These are phyloP conservation scores for Anastatus disparis DNA, from an alignment of 1,140 invertebrate species.

Conservation along the genomic window DNA sequence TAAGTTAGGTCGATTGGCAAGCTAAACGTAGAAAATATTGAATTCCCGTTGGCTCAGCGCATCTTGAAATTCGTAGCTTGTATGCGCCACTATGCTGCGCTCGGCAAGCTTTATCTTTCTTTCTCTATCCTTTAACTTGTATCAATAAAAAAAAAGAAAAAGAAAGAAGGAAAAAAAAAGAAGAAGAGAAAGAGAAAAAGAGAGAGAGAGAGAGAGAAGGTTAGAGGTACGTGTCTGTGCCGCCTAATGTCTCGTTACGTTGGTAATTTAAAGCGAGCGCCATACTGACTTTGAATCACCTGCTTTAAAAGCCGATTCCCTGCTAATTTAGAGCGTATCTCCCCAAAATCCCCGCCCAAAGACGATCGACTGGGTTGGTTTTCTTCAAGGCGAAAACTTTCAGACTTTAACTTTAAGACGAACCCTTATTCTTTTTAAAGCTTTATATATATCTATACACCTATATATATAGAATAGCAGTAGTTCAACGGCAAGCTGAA, in stretches of 20 bases:
- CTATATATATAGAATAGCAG: too few species aligned
- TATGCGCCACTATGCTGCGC: too few species aligned
- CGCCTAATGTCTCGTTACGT: constrained; percentile 44
- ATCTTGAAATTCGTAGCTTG: constrained; percentile 39
- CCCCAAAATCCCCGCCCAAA: too few species aligned
- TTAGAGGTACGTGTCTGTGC: constrained; percentile 38
- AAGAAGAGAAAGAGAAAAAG: neutral
- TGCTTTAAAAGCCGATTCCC: constrained; percentile 42
- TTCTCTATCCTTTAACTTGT: neutral
- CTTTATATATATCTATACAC: neutral
- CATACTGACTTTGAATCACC: constrained; percentile 40
- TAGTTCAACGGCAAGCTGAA: too few species aligned
- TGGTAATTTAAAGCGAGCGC: constrained; percentile 40
- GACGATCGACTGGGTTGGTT: constrained; percentile 21
- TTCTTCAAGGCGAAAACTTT: constrained; percentile 6
- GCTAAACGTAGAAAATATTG: constrained; percentile 37
- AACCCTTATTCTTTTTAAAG: neutral
- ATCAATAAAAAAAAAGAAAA: too few species aligned
- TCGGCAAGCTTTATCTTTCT: too few species aligned
- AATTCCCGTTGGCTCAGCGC: constrained; percentile 35
- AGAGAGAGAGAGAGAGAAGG: neutral
- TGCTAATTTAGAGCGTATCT: constrained; percentile 39
- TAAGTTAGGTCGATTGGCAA: constrained; percentile 5
- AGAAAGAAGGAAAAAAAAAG: neutral
- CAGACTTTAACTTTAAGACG: neutral